Evolutionary conservation across 1,140 invertebrate genomes (phyloP), one percentile per base, ranked within the genome.

Genomic region (Macrotrachela quadricornifera): DNA sequence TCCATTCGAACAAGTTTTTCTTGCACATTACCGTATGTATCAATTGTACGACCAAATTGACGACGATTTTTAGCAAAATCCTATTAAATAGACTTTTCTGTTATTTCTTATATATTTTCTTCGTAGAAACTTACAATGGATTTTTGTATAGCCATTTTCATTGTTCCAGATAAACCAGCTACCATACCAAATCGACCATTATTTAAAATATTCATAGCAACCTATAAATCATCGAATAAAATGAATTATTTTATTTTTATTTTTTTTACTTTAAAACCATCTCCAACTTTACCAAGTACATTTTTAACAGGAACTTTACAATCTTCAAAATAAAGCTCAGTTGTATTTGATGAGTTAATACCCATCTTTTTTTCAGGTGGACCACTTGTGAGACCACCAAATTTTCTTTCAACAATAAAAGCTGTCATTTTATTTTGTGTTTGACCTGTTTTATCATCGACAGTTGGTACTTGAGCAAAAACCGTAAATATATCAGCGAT

Each of bases 341-440:
- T 77, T 10, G 94, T 99, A 68, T 97, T 97, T 44, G 88, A 95
- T 58, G 79, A 81, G 70, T 92, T 95, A 61, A 99, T 99, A 48
- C 94, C 94, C 91, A 99, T 96, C 73, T 99, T 99, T 64, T 92
- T 88, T 70, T 97, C 92, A 43, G 90, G 86, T 16, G 85, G 79
- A 45, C 91, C 90, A 69, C 73, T 2, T 82, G 4, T 30, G 2
- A 99, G 83, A 37, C 91, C 91, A 42, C 86, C 87, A 72, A 96
- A 96, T 1, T 72, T 70, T 57, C 90, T 75, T 72, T 97, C 91
- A 49, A 99, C 92, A 65, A 97, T 90, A 65, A 99, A 97, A 4
- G 85, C 91, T 0, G 87, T 87, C 1, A 92, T 77, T 73, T 82
- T 78, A 54, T 78, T 75, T 51, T 76, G 76, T 14, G 70, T 71